Evolutionary conservation across 2,797 vertebrate genomes (phyloP).

Genomic region (Simalia tracyae): DNA sequence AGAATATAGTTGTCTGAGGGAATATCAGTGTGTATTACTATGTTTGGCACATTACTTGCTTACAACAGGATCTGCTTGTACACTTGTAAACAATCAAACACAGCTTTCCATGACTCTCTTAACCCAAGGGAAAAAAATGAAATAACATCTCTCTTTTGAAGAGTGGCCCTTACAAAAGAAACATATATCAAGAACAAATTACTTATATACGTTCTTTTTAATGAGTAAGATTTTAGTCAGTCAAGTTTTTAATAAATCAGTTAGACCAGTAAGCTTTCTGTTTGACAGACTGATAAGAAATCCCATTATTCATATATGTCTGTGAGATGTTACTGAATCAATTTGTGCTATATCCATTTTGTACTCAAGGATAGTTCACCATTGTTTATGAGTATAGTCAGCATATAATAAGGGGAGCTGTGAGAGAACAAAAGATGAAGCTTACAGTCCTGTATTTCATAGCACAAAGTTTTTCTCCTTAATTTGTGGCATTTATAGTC

Average conservation of each 20-base stretch:
- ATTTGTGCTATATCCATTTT: constrained; percentile 72
- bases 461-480: constrained; percentile 52
- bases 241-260: constrained; percentile 67
- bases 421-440: constrained; percentile 52
- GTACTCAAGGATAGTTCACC: constrained; percentile 65
- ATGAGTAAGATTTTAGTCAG: constrained; percentile 58
- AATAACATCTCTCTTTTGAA: constrained; percentile 29
- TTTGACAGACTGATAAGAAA: constrained; percentile 69
- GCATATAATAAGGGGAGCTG: constrained; percentile 66
- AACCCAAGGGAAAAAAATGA: constrained; percentile 14
- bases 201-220: constrained; percentile 37
- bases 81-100: background rate
- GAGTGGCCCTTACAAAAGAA: constrained; percentile 28
- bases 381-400: constrained; percentile 66
- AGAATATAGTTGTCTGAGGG: background rate
- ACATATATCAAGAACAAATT: constrained; percentile 1
- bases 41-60: background rate
- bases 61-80: background rate
- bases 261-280: constrained; percentile 57
- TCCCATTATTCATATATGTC: constrained; percentile 70
- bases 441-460: constrained; percentile 57
- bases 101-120: background rate
- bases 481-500: constrained; percentile 29
- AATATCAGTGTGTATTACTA: background rate
- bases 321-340: constrained; percentile 69